Conservation (phyloP, 2,797 vertebrate species). For the Melanotaenia trifasciata region DNA sequence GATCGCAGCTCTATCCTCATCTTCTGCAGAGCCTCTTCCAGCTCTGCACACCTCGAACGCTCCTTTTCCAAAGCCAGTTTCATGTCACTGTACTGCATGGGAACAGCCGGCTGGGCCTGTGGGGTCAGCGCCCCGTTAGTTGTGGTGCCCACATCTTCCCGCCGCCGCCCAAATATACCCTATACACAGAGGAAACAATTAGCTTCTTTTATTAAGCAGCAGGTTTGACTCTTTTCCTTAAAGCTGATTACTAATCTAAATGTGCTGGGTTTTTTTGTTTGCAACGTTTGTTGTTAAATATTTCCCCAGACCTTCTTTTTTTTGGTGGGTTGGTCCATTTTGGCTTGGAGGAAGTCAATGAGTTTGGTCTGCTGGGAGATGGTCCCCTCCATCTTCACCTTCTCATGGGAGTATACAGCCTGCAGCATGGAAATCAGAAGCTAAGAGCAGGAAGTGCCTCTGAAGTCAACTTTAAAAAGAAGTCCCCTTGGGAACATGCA, state of each 20-base stretch:
- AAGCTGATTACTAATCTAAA: conserved; percentile 22
- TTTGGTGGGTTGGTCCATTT: conserved; percentile 98
- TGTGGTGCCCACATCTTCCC: conserved; percentile 94
- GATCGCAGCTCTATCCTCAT: conserved; percentile 96
- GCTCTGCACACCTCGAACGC: conserved; percentile 92
- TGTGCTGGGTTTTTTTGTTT: neutral
- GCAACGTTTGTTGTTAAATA: neutral
- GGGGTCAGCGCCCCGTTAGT: conserved; percentile 81
- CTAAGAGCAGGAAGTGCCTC: conserved; percentile 41
- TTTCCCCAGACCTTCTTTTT: conserved; percentile 93
- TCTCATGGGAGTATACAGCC: conserved; percentile 98
- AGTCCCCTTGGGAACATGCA: conserved; percentile 31
- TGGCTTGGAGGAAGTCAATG: conserved; percentile 98
- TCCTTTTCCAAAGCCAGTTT: conserved; percentile 97
- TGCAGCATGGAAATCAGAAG: conserved; percentile 68
- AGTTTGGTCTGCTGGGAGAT: conserved; percentile 99
- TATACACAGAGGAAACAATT: conserved; percentile 75
- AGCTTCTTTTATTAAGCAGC: neutral
- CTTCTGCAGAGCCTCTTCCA: conserved; percentile 98
- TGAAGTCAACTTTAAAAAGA: conserved; percentile 34
- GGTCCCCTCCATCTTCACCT: conserved; percentile 99
- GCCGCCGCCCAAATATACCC: conserved; percentile 97
- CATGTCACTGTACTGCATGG: conserved; percentile 97
- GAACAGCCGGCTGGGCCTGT: conserved; percentile 80
- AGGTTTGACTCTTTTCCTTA: neutral